A percentile compares a stretch with the other conserved stretches of the same genome.
These are phyloP conservation scores for Drosophila cognata DNA, from an alignment of 2,888 invertebrate genomes.

Conservation along the genomic window DNA sequence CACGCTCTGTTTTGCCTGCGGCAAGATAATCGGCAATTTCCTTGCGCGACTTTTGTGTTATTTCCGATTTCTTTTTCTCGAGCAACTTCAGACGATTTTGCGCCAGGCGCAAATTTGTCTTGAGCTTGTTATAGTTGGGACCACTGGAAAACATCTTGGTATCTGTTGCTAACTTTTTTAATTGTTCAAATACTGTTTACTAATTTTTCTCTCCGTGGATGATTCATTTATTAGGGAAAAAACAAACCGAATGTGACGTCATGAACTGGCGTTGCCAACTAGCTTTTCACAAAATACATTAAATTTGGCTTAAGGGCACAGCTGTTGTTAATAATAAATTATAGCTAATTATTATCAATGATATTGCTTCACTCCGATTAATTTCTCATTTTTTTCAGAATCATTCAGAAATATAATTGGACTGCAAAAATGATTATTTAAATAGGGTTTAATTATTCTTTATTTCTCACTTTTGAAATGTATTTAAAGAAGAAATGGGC, in stretches of 20 bases:
- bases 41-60: conserved; percentile 95
- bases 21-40: conserved; percentile 98
- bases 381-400: not conserved
- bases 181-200: conserved; percentile 21
- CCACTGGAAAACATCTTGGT: conserved; percentile 93
- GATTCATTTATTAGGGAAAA: conserved; percentile 60
- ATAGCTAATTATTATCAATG: not conserved
- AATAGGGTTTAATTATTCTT: not conserved
- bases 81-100: conserved; percentile 97
- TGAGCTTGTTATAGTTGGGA: conserved; percentile 97
- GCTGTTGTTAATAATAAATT: not conserved
- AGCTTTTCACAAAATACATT: not conserved
- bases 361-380: not conserved
- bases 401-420: not conserved
- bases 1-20: conserved; percentile 93
- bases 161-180: conserved; percentile 19
- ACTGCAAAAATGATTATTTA: not conserved
- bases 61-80: conserved; percentile 98
- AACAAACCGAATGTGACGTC: conserved; percentile 69
- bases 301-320: conserved; percentile 4
- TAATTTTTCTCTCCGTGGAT: conserved; percentile 32
- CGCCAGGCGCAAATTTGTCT: conserved; percentile 96
- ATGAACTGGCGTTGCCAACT: conserved; percentile 42
- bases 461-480: too few species aligned
- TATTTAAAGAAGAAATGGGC: not conserved